Evolutionary conservation across 2,113 vertebrate species (phyloP), one percentile per base, ranked within the genome.

Genomic region (Donacobius atricapilla): DNA sequence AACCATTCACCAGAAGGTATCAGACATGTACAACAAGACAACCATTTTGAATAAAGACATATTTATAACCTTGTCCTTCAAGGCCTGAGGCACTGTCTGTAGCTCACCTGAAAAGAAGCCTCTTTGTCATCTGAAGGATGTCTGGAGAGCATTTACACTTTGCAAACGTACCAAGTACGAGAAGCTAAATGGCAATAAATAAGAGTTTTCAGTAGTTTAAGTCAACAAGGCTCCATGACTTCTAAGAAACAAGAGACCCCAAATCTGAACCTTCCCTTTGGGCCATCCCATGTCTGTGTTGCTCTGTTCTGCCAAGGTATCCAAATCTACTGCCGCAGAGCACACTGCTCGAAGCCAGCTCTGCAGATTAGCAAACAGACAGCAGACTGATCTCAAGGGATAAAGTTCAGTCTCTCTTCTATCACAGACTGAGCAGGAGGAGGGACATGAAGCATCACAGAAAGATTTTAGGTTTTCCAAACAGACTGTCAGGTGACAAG

Each of bases 261-360:
- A 48, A 6, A 21, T 3, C 4, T 7, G 44, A 47, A 9, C 19
- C 15, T n/a, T 35, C 22, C 47, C 39, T 64, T 31, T 33, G 45
- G 28, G 31, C 13, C 53, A 24, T 16, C n/a, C n/a, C 13, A 5
- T 1, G 2, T 1, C 60, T 9, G n/a, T 1, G 11, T 0, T 25
- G 54, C 71, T 53, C 70, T 3, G 4, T 13, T 42, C n/a, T 58
- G 57, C 25, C 0, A 0, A 21, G 6, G 2, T 3, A 28, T 15
- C 16, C 4, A 9, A n/a, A 33, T 1, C 19, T 33, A 6, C 15
- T 15, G 40, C 42, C 40, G 19, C 23, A 19, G 79, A 44, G 50
- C n/a, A 40, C 42, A 9, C 37, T 0, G 23, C 44, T 42, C 45
- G 15, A 5, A 61, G 50, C 10, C 45, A 54, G 30, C 15, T 78